Percentiles rank a stretch among this genome's conserved stretches.
phyloP scores from a whole-genome alignment of 2,113 vertebrate genomes.

The Dissostichus mawsoni region DNA sequence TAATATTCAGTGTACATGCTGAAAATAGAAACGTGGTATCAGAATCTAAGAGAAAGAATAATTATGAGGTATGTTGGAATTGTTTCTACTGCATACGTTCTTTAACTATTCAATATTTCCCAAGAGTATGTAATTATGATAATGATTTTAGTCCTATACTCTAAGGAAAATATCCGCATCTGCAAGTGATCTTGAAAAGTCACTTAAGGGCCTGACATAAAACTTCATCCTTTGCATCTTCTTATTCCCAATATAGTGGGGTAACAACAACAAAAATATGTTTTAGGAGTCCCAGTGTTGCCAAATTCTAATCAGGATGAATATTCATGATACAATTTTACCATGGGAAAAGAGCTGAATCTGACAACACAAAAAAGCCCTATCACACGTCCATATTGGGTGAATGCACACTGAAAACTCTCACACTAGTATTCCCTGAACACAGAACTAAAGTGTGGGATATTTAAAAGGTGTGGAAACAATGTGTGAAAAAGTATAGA shows the following conservation, averaged over 20 bases:
- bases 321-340: not conserved
- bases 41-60: not conserved
- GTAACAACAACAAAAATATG: not conserved
- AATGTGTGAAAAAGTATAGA: not conserved
- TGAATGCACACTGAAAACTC: not conserved
- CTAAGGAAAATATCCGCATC: not conserved
- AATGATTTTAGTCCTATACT: not conserved
- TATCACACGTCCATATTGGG: not conserved
- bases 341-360: not conserved
- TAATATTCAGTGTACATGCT: not conserved
- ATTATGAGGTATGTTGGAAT: not conserved
- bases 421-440: not conserved
- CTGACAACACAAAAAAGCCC: not conserved
- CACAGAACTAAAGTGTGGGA: not conserved
- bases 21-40: too few relatives aligned
- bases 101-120: too few relatives aligned
- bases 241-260: not conserved
- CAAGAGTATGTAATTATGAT: not conserved
- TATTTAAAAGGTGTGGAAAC: slow-evolving; percentile 1
- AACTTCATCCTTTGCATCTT: not conserved
- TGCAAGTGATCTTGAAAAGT: not conserved
- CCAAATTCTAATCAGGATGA: not conserved
- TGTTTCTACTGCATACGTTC: not conserved
- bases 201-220: not conserved
- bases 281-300: too few relatives aligned